Conservation (phyloP, 2,113 vertebrate genomes). For the Megaceryle maxima region DNA sequence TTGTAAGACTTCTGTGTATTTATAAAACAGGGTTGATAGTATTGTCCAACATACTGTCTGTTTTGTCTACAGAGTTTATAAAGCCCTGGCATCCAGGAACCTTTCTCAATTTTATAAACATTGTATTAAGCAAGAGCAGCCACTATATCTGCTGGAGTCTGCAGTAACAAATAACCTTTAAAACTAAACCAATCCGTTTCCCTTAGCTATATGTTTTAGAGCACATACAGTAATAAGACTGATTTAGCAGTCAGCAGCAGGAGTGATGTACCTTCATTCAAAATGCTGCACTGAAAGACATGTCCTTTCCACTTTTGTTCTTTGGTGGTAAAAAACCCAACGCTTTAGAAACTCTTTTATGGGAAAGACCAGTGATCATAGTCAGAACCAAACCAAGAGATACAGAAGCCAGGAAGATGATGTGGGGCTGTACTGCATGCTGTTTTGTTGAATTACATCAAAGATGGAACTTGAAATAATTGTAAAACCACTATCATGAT, state of each 20-base stretch:
- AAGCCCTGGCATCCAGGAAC: background rate
- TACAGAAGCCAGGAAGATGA: slow-evolving; percentile 51
- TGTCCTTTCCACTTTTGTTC: slow-evolving; percentile 35
- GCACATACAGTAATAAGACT: background rate
- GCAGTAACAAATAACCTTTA: background rate
- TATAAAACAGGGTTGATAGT: background rate
- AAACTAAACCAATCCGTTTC: background rate
- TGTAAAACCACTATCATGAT: slow-evolving; percentile 62
- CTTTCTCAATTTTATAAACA: background rate
- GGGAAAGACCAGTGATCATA: slow-evolving; percentile 14
- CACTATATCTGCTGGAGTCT: background rate
- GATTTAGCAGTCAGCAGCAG: slow-evolving; percentile 5
- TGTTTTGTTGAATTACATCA: slow-evolving; percentile 45
- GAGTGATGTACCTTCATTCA: background rate
- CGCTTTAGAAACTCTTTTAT: slow-evolving; percentile 33
- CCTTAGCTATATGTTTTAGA: background rate
- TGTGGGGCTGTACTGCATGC: background rate
- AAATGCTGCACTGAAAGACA: slow-evolving; percentile 37
- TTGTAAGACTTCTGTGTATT: background rate
- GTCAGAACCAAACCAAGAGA: slow-evolving; percentile 49
- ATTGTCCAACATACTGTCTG: background rate
- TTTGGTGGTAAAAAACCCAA: slow-evolving; percentile 9
- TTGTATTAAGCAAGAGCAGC: background rate
- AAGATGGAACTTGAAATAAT: slow-evolving; percentile 55
- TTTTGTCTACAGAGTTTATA: background rate